Evolutionary conservation across 2,797 vertebrate species (phyloP), one percentile per base, ranked within the genome.

Genomic region (Diplodus sargus): DNA sequence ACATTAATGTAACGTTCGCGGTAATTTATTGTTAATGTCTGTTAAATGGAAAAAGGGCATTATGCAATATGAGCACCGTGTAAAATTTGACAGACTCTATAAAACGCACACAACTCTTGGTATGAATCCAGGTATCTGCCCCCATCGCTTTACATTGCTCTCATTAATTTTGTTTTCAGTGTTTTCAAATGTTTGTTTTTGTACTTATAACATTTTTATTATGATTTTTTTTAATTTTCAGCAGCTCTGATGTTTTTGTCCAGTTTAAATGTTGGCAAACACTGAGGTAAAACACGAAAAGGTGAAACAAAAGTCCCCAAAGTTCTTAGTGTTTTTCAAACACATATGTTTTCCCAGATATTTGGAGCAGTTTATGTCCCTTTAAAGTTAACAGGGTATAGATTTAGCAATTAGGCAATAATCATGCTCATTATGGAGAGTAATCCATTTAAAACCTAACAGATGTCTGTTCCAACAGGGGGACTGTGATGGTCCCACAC

Each of bases 391-490:
- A 95, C 93, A 93, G 94, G 93, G 91, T 93, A 94, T 93, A 95
- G 93, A 95, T 95, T 95, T 93, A 94, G 94, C 94, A 95, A 95
- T 96, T 96, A 95, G 87, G 88, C 85, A 65, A 91, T 95, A 95
- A 96, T 96, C 94, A 95, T 84, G 88, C 93, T 95, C 94, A 95
- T 95, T 96, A 95, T 94, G 90, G 86, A 92, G 92, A 91, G 93
- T 95, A 93, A 95, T 95, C 94, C 93, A 95, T 95, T 95, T 95
- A 95, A 96, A 94, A 94, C 91, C 90, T 95, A 95, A 92, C 95
- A 96, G 95, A 96, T 96, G 95, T 96, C 88, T 86, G 85, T 89
- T 93, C 86, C 87, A 83, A 89, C 78, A 63, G 85, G 88, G 90
- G 83, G 85, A 87, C 89, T 75, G 39, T n/a, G 82, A 87, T 83